A percentile compares a stretch with the other conserved stretches of the same genome.
phyloP scores from a whole-genome alignment of 2,797 vertebrate genomes.

The Epinephelus malabaricus region DNA sequence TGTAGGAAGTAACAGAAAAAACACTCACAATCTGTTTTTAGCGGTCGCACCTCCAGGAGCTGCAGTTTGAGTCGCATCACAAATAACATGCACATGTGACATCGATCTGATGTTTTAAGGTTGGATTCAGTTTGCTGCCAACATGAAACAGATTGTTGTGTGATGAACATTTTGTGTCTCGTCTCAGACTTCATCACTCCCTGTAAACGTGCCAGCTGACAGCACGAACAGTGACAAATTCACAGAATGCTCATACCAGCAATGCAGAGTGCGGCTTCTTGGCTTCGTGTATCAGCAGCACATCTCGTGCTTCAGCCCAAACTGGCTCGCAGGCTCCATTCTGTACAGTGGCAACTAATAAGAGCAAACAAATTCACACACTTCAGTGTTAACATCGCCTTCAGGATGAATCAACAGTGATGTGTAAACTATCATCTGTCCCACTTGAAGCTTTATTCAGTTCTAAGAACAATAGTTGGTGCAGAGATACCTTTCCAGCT shows the following conservation, averaged over 20 bases:
- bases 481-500: slow-evolving; percentile 13
- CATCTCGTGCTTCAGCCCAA: neutral
- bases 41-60: neutral
- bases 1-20: neutral
- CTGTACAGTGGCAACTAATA: neutral
- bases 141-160: neutral
- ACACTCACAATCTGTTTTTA: too few relatives aligned
- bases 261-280: neutral
- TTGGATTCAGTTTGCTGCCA: neutral
- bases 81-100: too few relatives aligned
- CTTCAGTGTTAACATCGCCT: neutral
- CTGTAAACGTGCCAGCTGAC: too few relatives aligned
- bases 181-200: too few relatives aligned
- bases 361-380: neutral
- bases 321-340: neutral
- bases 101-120: too few relatives aligned
- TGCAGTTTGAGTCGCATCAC: too few relatives aligned
- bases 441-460: neutral
- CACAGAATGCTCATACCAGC: too few relatives aligned
- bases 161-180: neutral
- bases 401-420: neutral
- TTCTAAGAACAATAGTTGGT: neutral
- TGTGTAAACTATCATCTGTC: neutral
- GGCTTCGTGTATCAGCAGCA: neutral
- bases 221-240: too few relatives aligned